phyloP scores from a whole-genome alignment of 2,888 invertebrate genomes.

The Apotomis turbidana region DNA sequence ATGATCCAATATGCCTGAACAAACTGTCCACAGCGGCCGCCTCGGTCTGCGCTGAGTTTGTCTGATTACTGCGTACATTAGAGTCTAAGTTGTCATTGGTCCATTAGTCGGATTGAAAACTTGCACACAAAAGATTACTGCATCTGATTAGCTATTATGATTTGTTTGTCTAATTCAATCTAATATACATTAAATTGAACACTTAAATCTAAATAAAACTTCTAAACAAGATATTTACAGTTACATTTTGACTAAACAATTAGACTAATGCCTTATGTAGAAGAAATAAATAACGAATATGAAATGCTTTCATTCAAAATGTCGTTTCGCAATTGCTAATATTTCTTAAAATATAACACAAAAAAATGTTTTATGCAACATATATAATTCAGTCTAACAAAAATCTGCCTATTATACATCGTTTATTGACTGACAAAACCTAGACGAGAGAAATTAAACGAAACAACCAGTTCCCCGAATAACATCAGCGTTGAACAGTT shows the following conservation, averaged over 20 bases:
- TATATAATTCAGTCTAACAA: constrained; percentile 76
- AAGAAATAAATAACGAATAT: constrained; percentile 83
- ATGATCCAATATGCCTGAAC: constrained; percentile 79
- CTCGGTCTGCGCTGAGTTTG: constrained; percentile 54
- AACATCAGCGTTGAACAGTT: constrained; percentile 30
- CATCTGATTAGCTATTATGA: constrained; percentile 58
- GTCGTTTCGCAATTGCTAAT: constrained; percentile 71
- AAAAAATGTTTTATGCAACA: constrained; percentile 69
- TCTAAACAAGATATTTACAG: constrained; percentile 82
- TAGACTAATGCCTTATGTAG: constrained; percentile 78
- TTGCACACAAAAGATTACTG: constrained; percentile 63
- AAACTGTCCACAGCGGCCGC: constrained; percentile 69
- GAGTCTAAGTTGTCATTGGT: constrained; percentile 73
- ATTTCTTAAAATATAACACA: constrained; percentile 73
- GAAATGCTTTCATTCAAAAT: constrained; percentile 79
- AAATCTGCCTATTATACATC: constrained; percentile 63
- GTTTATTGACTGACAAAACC: constrained; percentile 72
- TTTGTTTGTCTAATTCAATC: constrained; percentile 73
- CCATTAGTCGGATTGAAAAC: constrained; percentile 74
- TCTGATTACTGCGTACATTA: constrained; percentile 53
- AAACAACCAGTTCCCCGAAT: constrained; percentile 41
- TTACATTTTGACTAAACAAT: constrained; percentile 80
- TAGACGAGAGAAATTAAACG: constrained; percentile 44
- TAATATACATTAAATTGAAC: constrained; percentile 79
- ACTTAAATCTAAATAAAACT: constrained; percentile 80